phyloP scores from a whole-genome alignment of 1,140 invertebrate species.

The Prorops nasuta region DNA sequence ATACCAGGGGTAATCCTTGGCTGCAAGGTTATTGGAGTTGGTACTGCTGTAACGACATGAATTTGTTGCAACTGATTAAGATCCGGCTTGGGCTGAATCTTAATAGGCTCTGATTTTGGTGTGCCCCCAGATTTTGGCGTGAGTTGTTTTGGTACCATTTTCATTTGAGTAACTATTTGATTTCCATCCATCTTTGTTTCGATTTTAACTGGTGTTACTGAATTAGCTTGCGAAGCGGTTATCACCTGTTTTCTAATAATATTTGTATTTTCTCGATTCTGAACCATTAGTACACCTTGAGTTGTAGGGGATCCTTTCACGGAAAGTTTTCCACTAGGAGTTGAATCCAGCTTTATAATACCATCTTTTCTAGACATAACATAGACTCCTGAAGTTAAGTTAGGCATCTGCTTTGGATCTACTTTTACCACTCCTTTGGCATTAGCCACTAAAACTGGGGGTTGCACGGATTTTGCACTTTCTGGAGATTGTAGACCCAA shows the following conservation, averaged over 20 bases:
- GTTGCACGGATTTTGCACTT: slow-evolving; percentile 37
- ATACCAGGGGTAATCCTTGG: slow-evolving; percentile 36
- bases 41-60: slow-evolving; percentile 49
- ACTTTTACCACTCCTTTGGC: slow-evolving; percentile 73
- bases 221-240: slow-evolving; percentile 35
- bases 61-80: slow-evolving; percentile 50
- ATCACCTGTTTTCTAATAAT: slow-evolving; percentile 50
- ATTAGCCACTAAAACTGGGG: slow-evolving; percentile 60
- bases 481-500: slow-evolving; percentile 34
- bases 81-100: slow-evolving; percentile 54
- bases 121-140: slow-evolving; percentile 34
- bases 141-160: slow-evolving; percentile 44
- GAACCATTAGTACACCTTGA: slow-evolving; percentile 47
- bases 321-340: slow-evolving; percentile 57
- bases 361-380: slow-evolving; percentile 74
- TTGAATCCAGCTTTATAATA: slow-evolving; percentile 66
- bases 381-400: slow-evolving; percentile 66
- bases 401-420: slow-evolving; percentile 71
- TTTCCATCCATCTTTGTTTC: slow-evolving; percentile 51
- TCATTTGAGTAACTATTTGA: slow-evolving; percentile 53
- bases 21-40: slow-evolving; percentile 35
- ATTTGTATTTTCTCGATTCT: slow-evolving; percentile 44
- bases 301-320: slow-evolving; percentile 38
- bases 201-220: slow-evolving; percentile 50
- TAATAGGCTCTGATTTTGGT: slow-evolving; percentile 49